phyloP scores from a whole-genome alignment of 2,888 invertebrate species.

The Protonemura montana region DNA sequence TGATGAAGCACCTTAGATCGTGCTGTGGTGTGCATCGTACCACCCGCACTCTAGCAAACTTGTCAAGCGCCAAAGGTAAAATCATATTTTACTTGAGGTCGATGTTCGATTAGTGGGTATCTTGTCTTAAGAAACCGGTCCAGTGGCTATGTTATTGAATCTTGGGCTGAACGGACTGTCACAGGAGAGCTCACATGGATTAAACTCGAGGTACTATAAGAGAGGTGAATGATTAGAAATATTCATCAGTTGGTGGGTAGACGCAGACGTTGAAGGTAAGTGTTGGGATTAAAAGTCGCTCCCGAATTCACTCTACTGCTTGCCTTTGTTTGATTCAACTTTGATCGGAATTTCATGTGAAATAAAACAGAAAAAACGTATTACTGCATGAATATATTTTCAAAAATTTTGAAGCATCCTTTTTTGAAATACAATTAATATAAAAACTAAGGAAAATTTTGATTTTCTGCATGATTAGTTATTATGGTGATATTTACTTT shows the following conservation, averaged over 20 bases:
- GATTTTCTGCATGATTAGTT: too few relatives aligned
- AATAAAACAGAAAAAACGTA: too few relatives aligned
- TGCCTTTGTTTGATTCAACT: background rate
- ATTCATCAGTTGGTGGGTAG: background rate
- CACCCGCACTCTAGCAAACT: constrained; percentile 23
- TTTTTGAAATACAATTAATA: too few relatives aligned
- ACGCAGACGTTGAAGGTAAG: background rate
- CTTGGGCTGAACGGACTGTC: constrained; percentile 26
- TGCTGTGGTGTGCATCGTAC: background rate
- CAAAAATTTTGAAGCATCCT: too few relatives aligned
- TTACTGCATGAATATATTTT: too few relatives aligned
- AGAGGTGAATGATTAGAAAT: constrained; percentile 18
- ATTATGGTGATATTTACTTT: too few relatives aligned
- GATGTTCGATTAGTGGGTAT: constrained; percentile 24
- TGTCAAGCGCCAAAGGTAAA: constrained; percentile 1
- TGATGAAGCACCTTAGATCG: background rate
- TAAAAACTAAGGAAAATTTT: too few relatives aligned
- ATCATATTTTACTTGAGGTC: constrained; percentile 22
- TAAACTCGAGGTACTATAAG: constrained; percentile 1
- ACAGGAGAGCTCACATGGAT: background rate
- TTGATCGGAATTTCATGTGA: background rate
- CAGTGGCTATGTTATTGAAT: constrained; percentile 17
- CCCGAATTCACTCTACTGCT: background rate
- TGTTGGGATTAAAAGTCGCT: background rate
- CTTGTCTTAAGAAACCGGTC: constrained; percentile 33